Conservation (phyloP, 2,797 vertebrate species). For the Hypotaenidia philippensis region DNA sequence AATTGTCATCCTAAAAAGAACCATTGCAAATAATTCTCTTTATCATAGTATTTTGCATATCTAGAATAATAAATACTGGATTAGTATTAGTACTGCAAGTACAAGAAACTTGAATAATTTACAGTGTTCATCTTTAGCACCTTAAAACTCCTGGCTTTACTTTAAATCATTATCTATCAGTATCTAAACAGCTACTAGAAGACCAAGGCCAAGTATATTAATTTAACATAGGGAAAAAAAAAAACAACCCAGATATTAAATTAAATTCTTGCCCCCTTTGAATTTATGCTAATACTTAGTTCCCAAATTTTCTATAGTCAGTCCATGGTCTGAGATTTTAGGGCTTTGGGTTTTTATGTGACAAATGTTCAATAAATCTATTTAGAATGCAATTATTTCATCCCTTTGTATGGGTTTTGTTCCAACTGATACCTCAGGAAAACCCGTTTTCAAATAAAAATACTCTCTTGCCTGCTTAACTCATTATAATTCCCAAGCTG, state of each 20-base stretch:
- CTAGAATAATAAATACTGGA: neutral
- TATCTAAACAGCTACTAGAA: neutral
- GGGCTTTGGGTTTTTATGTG: fast-evolving
- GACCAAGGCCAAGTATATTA: neutral
- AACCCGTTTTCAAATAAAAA: neutral
- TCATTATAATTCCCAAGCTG: neutral
- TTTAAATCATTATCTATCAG: neutral
- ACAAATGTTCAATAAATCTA: neutral
- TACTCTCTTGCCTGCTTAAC: neutral
- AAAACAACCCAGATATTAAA: neutral
- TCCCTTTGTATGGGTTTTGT: neutral
- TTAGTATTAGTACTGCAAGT: neutral
- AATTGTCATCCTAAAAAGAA: neutral
- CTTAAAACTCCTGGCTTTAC: neutral
- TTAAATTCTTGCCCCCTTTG: neutral
- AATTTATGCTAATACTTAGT: neutral
- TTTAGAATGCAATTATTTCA: neutral
- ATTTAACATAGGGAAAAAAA: neutral
- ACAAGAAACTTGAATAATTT: neutral
- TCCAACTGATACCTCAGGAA: neutral
- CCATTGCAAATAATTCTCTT: neutral
- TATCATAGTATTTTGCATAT: neutral
- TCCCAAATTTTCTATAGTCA: neutral
- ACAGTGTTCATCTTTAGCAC: neutral
- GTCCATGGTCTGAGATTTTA: neutral